Conservation (phyloP, 2,113 vertebrate species). For the Rhinoderma darwinii region DNA sequence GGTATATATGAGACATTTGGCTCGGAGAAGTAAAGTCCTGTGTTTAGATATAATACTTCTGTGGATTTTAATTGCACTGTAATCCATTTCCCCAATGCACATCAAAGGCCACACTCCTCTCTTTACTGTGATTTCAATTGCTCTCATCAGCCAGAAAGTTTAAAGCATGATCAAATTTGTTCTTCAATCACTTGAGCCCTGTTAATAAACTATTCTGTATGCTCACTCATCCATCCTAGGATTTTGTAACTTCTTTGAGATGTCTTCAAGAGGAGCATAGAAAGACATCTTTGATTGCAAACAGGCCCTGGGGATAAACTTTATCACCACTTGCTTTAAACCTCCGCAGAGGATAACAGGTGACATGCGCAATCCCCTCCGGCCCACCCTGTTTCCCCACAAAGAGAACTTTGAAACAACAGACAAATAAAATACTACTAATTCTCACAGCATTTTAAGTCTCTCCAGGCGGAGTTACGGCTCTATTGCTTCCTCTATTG, state of each 20-base stretch:
- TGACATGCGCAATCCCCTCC: slow-evolving; percentile 65
- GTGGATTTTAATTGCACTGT: slow-evolving; percentile 69
- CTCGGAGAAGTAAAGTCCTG: slow-evolving; percentile 60
- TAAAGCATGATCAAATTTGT: slow-evolving; percentile 81
- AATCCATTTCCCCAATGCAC: slow-evolving; percentile 67
- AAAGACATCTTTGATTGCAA: slow-evolving; percentile 81
- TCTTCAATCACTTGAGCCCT: slow-evolving; percentile 81
- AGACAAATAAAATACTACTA: slow-evolving; percentile 58
- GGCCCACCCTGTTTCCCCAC: slow-evolving; percentile 62
- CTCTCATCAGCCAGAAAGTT: slow-evolving; percentile 72
- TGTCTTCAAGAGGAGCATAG: slow-evolving; percentile 74
- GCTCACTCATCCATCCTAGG: slow-evolving; percentile 75
- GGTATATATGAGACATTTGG: not conserved
- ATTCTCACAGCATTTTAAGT: slow-evolving; percentile 52
- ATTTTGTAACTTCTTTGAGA: slow-evolving; percentile 72
- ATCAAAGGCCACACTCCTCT: slow-evolving; percentile 68
- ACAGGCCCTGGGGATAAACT: slow-evolving; percentile 74
- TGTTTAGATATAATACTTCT: slow-evolving; percentile 57
- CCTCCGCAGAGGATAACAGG: slow-evolving; percentile 72
- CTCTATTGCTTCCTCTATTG: slow-evolving; percentile 43
- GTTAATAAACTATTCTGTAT: slow-evolving; percentile 82
- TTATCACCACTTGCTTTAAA: slow-evolving; percentile 72
- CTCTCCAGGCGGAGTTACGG: slow-evolving; percentile 23
- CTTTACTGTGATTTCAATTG: slow-evolving; percentile 72
- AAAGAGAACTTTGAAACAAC: slow-evolving; percentile 59